Conservation (phyloP, 2,888 invertebrate species). For the Ormyrus rosae region DNA sequence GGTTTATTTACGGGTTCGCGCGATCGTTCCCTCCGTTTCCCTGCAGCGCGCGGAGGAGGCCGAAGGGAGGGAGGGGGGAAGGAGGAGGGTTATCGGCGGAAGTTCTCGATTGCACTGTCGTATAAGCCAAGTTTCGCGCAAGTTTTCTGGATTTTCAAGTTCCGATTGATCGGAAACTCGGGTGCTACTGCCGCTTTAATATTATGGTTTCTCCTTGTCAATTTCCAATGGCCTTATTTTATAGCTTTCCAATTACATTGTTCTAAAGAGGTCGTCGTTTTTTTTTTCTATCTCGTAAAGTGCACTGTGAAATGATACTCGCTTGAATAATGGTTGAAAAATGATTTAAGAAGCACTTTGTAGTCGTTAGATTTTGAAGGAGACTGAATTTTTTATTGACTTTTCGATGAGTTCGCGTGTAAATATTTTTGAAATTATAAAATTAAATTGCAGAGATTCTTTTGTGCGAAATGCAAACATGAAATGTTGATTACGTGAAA, state of each 20-base stretch:
- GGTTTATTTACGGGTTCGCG: constrained; percentile 21
- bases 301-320: too few relatives aligned
- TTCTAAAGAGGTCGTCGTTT: background rate
- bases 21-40: background rate
- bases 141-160: constrained; percentile 23
- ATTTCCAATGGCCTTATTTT: background rate
- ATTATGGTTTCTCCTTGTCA: constrained; percentile 21
- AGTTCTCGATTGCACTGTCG: constrained; percentile 44
- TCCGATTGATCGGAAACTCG: constrained; percentile 28
- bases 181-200: background rate
- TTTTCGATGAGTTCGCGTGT: too few relatives aligned
- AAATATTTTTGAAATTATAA: too few relatives aligned
- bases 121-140: constrained; percentile 20
- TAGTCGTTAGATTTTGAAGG: too few relatives aligned
- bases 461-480: too few relatives aligned
- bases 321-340: too few relatives aligned
- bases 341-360: too few relatives aligned
- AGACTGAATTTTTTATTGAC: too few relatives aligned
- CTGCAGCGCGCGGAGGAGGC: background rate
- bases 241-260: background rate
- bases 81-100: constrained; percentile 21
- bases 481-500: too few relatives aligned
- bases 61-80: background rate
- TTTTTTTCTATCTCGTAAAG: too few relatives aligned
- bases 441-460: too few relatives aligned